A percentile compares a stretch with the other conserved stretches of the same genome.
Conservation (phyloP, 2,113 vertebrate species). For the Gymnorhina tibicen region DNA sequence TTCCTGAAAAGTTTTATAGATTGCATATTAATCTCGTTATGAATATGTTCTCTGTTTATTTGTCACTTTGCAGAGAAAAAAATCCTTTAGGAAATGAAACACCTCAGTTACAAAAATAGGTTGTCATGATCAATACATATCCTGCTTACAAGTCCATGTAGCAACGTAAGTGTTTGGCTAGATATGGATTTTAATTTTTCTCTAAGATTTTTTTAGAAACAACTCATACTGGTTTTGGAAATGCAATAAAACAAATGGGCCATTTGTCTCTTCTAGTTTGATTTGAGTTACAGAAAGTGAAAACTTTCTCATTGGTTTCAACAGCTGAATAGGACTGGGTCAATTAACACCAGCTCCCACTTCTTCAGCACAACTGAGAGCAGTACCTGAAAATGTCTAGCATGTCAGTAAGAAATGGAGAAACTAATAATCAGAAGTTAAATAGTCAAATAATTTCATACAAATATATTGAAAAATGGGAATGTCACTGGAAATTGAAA, state of each 20-base stretch:
- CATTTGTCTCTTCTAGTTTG: background rate
- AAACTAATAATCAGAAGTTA: background rate
- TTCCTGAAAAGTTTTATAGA: background rate
- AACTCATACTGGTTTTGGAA: background rate
- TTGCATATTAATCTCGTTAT: background rate
- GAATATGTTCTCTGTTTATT: background rate
- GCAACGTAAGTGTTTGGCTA: background rate
- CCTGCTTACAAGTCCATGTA: background rate
- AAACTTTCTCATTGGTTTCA: background rate
- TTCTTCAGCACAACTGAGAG: background rate
- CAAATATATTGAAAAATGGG: background rate
- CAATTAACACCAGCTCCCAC: background rate
- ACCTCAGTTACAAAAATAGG: background rate
- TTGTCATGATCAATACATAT: background rate
- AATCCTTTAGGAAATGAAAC: background rate
- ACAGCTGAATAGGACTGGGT: background rate
- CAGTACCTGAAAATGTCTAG: background rate
- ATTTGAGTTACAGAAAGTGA: background rate
- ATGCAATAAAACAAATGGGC: background rate
- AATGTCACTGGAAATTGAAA: background rate
- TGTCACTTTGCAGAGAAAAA: background rate
- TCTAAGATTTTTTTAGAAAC: background rate
- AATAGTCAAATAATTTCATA: background rate
- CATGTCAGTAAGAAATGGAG: background rate
- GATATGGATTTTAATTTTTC: background rate